Conservation (phyloP, 2,797 vertebrate species). For the Hafferia zeledoni region DNA sequence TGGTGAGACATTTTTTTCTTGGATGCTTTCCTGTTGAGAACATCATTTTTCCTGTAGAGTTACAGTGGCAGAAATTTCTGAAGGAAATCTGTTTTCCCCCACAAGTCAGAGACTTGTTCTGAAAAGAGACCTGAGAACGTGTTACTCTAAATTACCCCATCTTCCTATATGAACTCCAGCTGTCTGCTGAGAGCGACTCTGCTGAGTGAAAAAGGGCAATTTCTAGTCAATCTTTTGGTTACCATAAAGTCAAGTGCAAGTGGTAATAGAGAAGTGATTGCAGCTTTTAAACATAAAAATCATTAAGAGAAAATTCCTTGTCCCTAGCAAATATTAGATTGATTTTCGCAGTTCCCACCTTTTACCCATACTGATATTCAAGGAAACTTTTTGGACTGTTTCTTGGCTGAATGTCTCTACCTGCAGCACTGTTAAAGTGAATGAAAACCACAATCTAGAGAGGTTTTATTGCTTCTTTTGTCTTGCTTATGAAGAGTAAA, state of each 20-base stretch:
- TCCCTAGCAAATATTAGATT: background rate
- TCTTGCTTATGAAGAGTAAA: background rate
- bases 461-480: background rate
- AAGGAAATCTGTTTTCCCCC: background rate
- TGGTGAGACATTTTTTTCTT: background rate
- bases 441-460: background rate
- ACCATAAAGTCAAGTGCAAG: background rate
- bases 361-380: background rate
- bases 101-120: background rate
- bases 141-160: background rate
- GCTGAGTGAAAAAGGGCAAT: background rate
- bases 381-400: background rate
- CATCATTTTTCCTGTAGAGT: background rate
- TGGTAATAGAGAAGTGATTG: background rate
- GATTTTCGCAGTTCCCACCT: background rate
- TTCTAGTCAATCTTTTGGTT: background rate
- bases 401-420: background rate
- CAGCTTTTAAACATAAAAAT: background rate
- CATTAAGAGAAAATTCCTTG: background rate
- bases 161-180: background rate
- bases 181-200: background rate
- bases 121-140: background rate
- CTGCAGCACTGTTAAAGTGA: accelerated
- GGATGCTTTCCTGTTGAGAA: background rate
- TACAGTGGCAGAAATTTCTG: background rate